Percentiles rank a stretch among this genome's conserved stretches.
phyloP scores from a whole-genome alignment of 2,888 invertebrate species.

The Drosophila anomalipes region DNA sequence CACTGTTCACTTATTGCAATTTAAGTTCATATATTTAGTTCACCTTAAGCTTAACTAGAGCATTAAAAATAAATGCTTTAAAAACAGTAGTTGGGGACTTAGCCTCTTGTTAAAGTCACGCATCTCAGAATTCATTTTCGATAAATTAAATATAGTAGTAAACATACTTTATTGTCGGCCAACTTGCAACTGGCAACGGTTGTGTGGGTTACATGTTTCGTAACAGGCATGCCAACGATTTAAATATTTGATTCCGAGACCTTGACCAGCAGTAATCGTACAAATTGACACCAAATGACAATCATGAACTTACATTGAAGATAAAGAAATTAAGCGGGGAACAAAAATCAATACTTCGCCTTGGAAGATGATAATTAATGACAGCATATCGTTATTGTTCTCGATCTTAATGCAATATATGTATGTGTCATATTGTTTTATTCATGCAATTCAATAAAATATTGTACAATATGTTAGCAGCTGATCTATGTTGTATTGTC shows the following conservation, averaged over 20 bases:
- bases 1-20: not conserved
- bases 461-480: not conserved
- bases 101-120: too few relatives aligned
- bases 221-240: slow-evolving; percentile 12
- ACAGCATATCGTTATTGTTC: not conserved
- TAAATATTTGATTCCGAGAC: slow-evolving; percentile 22
- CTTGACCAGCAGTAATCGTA: slow-evolving; percentile 29
- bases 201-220: slow-evolving; percentile 23
- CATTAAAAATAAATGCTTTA: not conserved
- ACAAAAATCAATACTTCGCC: not conserved
- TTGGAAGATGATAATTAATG: not conserved
- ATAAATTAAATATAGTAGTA: not conserved
- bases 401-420: not conserved
- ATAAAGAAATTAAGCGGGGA: not conserved
- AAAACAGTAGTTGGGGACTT: too few relatives aligned
- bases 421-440: too few relatives aligned
- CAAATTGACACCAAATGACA: slow-evolving; percentile 7
- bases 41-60: not conserved
- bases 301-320: not conserved
- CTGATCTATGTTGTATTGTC: not conserved
- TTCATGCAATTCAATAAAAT: not conserved
- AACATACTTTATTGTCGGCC: slow-evolving; percentile 27
- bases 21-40: not conserved
- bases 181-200: slow-evolving; percentile 7
- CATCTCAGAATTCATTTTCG: not conserved